A percentile compares a stretch with the other conserved stretches of the same genome.
Evolutionary conservation across 2,888 invertebrate species (phyloP).

Genomic region (Lottia scabra): DNA sequence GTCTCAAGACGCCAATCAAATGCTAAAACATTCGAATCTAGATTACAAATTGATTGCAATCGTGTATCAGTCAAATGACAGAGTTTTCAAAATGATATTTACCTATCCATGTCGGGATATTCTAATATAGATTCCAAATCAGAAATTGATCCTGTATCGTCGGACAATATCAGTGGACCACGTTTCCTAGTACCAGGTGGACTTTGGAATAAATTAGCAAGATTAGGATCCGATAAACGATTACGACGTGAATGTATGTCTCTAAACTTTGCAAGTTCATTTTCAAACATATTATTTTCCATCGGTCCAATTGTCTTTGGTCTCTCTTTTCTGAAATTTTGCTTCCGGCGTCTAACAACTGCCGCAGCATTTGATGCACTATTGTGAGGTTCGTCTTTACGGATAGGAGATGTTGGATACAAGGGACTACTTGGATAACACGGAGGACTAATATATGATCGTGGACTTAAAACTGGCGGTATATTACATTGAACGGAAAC

Average conservation of each 20-base stretch:
- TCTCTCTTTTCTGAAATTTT: constrained; percentile 23
- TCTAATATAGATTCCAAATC: constrained; percentile 53
- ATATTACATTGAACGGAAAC: constrained; percentile 57
- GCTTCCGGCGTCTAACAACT: constrained; percentile 14
- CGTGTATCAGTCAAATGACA: not conserved
- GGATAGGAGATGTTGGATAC: not conserved
- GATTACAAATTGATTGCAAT: no score
- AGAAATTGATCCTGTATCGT: constrained; percentile 46
- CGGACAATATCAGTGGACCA: constrained; percentile 33
- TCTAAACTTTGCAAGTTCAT: constrained; percentile 38
- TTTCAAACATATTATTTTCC: constrained; percentile 33
- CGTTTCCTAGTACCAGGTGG: constrained; percentile 31
- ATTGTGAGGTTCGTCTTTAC: not conserved
- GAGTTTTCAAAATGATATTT: constrained; percentile 17
- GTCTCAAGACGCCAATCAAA: no score
- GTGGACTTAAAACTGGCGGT: not conserved
- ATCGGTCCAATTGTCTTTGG: constrained; percentile 36
- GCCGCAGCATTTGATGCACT: not conserved
- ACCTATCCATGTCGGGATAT: constrained; percentile 38
- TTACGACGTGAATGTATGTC: constrained; percentile 30
- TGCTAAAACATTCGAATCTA: no score
- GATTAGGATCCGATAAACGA: constrained; percentile 35
- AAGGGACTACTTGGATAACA: constrained; percentile 6
- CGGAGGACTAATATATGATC: not conserved
- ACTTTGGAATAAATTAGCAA: constrained; percentile 18